Conservation (phyloP, 2,797 vertebrate genomes). For the Gorsachius magnificus region DNA sequence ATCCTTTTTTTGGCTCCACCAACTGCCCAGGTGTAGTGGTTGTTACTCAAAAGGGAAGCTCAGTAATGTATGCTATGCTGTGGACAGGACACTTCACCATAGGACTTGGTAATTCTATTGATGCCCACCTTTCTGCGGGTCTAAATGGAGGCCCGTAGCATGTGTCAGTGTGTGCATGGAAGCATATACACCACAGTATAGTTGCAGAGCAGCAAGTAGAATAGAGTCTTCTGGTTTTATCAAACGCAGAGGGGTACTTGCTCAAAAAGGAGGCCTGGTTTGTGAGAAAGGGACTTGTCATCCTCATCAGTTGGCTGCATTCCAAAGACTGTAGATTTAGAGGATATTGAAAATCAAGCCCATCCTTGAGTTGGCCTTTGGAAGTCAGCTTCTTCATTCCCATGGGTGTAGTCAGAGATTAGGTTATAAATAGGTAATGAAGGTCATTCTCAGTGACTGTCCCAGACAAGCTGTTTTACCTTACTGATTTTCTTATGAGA, state of each 20-base stretch:
- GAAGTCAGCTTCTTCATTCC: background rate
- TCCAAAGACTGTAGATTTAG: background rate
- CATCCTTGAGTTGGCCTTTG: background rate
- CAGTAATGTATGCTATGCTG: background rate
- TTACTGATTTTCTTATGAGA: background rate
- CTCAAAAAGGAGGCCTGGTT: background rate
- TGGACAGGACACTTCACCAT: background rate
- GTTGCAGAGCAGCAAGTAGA: background rate
- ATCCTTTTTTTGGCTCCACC: background rate
- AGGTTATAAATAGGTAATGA: constrained; percentile 25
- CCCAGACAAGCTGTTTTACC: background rate
- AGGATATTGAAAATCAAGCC: background rate
- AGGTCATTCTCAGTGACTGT: background rate
- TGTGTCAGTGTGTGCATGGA: background rate
- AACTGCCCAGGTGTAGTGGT: background rate
- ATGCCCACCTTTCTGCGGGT: background rate
- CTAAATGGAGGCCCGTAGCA: background rate
- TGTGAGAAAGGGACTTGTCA: background rate
- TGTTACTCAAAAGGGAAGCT: background rate
- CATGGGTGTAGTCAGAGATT: background rate
- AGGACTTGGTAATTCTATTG: rapidly evolving
- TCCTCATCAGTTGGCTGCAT: background rate
- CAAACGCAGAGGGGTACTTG: background rate
- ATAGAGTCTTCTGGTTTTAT: background rate
- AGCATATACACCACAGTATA: too few relatives aligned